Evolutionary conservation across 2,797 vertebrate species (phyloP), one percentile per base, ranked within the genome.

Genomic region (Podarcis lilfordi): DNA sequence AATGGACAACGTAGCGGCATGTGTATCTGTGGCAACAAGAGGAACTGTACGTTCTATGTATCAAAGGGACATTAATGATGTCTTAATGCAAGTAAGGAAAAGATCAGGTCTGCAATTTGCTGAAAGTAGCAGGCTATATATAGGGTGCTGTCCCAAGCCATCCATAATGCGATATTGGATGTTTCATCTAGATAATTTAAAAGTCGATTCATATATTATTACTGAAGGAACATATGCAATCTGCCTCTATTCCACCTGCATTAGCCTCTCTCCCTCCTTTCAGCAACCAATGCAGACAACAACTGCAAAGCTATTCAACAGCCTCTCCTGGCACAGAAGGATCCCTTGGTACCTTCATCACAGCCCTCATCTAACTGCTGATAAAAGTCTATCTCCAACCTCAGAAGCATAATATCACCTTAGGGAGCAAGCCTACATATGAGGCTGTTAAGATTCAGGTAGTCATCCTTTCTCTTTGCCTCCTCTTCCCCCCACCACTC

Each of bases 41-140:
- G 89, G 87, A 86, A 88, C 89, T 93, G 89, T 82, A 87, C 13
- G 86, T 40, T 69, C 77, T 86, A 90, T 71, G 69, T 80, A 90
- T 64, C 80, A 72, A 90, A 93, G 87, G 32, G 92, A 89, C 77
- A 88, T 78, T 76, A 93, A 92, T 23, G 86, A 80, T 61, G 91
- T 92, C 86, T 88, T 90, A 32, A 80, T 17, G 17, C 32, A 91
- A 80, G 11, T 77, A 87, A 79, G 86, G 94, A 77, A 3, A 29
- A 69, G 82, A 86, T 71, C 50, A 72, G 50, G 77, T 25, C 61
- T 21, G 19, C 61, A 80, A 84, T 74, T 85, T 85, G 35, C 50
- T 74, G 23, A 50, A 59, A 74, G 37, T 45, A 35, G 81, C 82
- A 91, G 21, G 21, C 61, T 64, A 64, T 64, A 21, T 23, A 64